phyloP scores from a whole-genome alignment of 2,113 vertebrate genomes.

The Tamias sibiricus region DNA sequence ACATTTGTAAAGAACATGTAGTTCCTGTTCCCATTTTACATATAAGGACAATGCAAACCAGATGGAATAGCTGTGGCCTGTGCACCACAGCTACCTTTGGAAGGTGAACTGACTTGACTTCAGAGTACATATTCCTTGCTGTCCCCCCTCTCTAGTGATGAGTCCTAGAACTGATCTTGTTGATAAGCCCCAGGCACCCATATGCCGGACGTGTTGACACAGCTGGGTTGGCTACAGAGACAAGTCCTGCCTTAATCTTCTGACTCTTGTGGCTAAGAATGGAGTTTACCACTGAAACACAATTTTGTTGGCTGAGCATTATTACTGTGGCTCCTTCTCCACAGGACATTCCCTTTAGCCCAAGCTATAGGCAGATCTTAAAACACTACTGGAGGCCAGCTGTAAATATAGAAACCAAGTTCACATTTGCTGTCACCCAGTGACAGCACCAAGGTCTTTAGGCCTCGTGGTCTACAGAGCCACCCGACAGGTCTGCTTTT shows the following conservation, averaged over 20 bases:
- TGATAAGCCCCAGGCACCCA: background rate
- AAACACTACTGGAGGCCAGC: background rate
- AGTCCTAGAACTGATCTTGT: background rate
- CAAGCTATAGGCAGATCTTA: background rate
- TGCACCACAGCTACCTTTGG: background rate
- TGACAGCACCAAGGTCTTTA: background rate
- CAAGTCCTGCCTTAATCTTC: background rate
- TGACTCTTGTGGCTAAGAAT: background rate
- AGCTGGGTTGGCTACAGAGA: no score
- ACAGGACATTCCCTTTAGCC: background rate
- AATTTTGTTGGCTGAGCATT: background rate
- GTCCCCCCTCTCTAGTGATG: background rate
- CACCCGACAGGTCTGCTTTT: background rate
- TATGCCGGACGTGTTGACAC: background rate
- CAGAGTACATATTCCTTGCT: background rate
- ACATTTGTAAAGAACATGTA: background rate
- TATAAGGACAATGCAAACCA: background rate
- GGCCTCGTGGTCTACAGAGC: background rate
- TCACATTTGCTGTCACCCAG: background rate
- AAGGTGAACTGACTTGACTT: background rate
- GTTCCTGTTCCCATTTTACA: background rate
- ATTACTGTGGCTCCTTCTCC: background rate
- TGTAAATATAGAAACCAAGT: background rate
- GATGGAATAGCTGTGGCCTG: background rate
- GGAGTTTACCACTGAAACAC: background rate